phyloP scores from a whole-genome alignment of 2,888 invertebrate species.

The Sphaerolaimus hirsutus region DNA sequence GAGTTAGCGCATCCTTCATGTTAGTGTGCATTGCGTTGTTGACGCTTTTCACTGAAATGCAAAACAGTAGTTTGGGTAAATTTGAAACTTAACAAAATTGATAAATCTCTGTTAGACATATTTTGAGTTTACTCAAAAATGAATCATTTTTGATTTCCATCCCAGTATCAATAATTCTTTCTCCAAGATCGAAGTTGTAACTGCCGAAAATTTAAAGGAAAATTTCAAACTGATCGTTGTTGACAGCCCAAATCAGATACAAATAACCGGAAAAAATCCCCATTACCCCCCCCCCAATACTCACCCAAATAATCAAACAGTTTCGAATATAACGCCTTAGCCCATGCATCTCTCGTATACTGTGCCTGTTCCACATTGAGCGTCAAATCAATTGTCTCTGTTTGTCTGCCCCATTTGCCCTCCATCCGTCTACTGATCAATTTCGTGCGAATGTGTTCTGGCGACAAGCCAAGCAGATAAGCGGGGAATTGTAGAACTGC shows the following conservation, averaged over 20 bases:
- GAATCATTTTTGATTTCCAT: no score
- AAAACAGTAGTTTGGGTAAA: no score
- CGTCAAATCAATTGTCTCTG: slow-evolving; percentile 40
- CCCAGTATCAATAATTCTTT: no score
- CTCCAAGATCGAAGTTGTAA: no score
- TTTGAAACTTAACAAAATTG: no score
- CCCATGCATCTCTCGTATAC: slow-evolving; percentile 40
- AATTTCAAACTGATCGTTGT: no score
- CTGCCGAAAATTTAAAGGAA: no score
- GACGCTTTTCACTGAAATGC: slow-evolving; percentile 32
- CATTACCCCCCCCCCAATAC: no score
- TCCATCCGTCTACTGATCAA: slow-evolving; percentile 40
- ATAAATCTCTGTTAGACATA: no score
- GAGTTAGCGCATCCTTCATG: slow-evolving; percentile 27
- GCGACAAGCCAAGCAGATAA: slow-evolving; percentile 37
- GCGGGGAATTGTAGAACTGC: slow-evolving; percentile 40
- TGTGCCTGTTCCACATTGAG: slow-evolving; percentile 41
- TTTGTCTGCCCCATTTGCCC: slow-evolving; percentile 42
- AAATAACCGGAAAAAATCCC: no score
- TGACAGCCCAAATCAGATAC: no score
- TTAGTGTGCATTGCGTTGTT: slow-evolving; percentile 40
- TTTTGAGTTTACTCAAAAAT: no score
- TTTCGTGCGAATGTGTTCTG: slow-evolving; percentile 35
- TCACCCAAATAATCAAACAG: slow-evolving; percentile 41
- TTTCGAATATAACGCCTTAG: slow-evolving; percentile 40